Evolutionary conservation across 1,140 invertebrate species (phyloP), one percentile per base, ranked within the genome.

Genomic region (Euura saliciscinereae): DNA sequence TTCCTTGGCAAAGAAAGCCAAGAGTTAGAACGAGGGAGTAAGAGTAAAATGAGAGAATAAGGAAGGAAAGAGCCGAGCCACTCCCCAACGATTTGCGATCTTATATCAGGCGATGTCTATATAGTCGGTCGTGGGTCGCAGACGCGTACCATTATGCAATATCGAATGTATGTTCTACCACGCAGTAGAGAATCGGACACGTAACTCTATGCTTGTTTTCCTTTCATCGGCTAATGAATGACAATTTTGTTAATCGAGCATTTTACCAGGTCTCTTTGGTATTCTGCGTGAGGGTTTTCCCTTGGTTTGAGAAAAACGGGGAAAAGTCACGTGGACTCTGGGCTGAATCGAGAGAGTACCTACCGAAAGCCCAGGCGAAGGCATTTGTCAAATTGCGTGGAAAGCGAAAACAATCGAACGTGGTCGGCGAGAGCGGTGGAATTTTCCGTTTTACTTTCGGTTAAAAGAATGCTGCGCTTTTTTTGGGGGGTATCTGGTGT

Each of bases 361-460:
- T 45, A 13, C 43, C n/a, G 13, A 45, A 66, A 8, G 46, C 7
- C 28, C 43, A 59, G 28, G 28, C 70, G 43, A 6, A 65, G 67
- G 45, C 6, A n/a, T 45, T 64, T 69, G 72, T 46, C 66, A 67
- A 67, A 67, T 67, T 67, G 66, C 66, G 28, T 42, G 66, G 66
- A 67, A 67, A n/a, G 66, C 66, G 28, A 67, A 67, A 67, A 67
- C 66, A 67, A 67, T 67, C 43, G 66, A 44, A 67, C 66, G 43
- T 42, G 66, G 28, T 5, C 10, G 66, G 66, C 28, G 8, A 11
- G 43, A 67, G 13, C 28, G 13, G 4, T 11, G 66, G 66, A 67
- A 67, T 67, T 67, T 67, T 67, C 8, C 66, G 66, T 67, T 67
- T 67, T 42, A 67, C 66, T 67, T 67, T 67, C 66, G 2, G 51